Evolutionary conservation across 2,797 vertebrate genomes (phyloP).

Genomic region (Lophius americanus): DNA sequence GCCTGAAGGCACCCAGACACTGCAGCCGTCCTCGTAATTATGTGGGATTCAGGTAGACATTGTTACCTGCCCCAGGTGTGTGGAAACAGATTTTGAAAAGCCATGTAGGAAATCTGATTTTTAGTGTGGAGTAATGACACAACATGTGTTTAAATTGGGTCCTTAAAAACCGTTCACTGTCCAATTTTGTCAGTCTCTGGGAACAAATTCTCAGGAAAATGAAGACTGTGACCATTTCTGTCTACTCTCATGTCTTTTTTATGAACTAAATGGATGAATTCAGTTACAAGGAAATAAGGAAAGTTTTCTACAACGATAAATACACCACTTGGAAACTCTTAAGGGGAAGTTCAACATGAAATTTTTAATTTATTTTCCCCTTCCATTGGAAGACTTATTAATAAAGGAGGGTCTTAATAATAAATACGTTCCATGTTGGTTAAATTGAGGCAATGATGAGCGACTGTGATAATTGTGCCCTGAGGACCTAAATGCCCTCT

Average conservation of each 20-base stretch:
- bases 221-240: too few species aligned
- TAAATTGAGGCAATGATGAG: slow-evolving; percentile 9
- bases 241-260: too few species aligned
- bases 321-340: too few species aligned
- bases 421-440: slow-evolving; percentile 2
- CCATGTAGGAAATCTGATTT: neutral
- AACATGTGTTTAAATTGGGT: too few species aligned
- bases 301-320: too few species aligned
- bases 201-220: too few species aligned
- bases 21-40: slow-evolving; percentile 6
- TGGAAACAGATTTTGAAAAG: neutral
- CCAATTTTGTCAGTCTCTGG: too few species aligned
- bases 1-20: slow-evolving; percentile 18
- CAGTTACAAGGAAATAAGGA: too few species aligned
- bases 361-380: neutral
- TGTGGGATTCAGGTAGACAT: slow-evolving; percentile 17
- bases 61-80: slow-evolving; percentile 2
- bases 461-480: slow-evolving; percentile 19
- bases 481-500: slow-evolving; percentile 17
- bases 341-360: too few species aligned
- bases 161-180: too few species aligned
- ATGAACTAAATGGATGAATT: too few species aligned
- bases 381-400: slow-evolving; percentile 1
- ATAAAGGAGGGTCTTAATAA: slow-evolving; percentile 2
- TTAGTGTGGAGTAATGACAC: too few species aligned